Percentiles rank a stretch among this genome's conserved stretches.
phyloP scores from a whole-genome alignment of 2,888 invertebrate species.

The Eudasyphora cyanicolor region DNA sequence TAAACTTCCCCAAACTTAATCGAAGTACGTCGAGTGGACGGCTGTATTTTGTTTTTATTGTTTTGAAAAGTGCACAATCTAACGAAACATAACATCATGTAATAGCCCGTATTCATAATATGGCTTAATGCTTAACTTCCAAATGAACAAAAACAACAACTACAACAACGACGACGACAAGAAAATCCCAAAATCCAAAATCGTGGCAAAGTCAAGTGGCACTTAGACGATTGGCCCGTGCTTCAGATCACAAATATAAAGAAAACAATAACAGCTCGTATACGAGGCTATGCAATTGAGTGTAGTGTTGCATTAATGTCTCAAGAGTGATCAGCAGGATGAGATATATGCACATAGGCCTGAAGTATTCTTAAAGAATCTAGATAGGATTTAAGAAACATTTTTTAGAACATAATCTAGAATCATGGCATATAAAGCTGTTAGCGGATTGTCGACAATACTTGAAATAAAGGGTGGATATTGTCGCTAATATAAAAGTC shows the following conservation, averaged over 20 bases:
- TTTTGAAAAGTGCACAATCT: slow-evolving; percentile 5
- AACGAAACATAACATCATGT: slow-evolving; percentile 61
- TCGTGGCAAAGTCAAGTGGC: slow-evolving; percentile 62
- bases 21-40: background rate
- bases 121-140: slow-evolving; percentile 60
- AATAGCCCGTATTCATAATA: slow-evolving; percentile 48
- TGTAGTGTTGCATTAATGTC: background rate
- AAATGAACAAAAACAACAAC: background rate
- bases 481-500: too few relatives aligned
- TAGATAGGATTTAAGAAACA: too few relatives aligned
- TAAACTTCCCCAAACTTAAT: slow-evolving; percentile 15
- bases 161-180: slow-evolving; percentile 29
- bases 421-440: too few relatives aligned
- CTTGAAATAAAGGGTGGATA: too few relatives aligned
- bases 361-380: too few relatives aligned
- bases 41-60: background rate
- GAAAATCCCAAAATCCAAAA: slow-evolving; percentile 6
- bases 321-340: background rate
- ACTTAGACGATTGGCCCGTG: slow-evolving; percentile 59
- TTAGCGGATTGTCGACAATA: too few relatives aligned
- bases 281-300: slow-evolving; percentile 8
- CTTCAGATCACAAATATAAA: slow-evolving; percentile 42
- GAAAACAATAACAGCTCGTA: background rate
- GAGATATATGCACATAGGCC: too few relatives aligned
- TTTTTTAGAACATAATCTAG: too few relatives aligned